Conservation (phyloP, 2,888 invertebrate species). For the Iselma pallidipennis region DNA sequence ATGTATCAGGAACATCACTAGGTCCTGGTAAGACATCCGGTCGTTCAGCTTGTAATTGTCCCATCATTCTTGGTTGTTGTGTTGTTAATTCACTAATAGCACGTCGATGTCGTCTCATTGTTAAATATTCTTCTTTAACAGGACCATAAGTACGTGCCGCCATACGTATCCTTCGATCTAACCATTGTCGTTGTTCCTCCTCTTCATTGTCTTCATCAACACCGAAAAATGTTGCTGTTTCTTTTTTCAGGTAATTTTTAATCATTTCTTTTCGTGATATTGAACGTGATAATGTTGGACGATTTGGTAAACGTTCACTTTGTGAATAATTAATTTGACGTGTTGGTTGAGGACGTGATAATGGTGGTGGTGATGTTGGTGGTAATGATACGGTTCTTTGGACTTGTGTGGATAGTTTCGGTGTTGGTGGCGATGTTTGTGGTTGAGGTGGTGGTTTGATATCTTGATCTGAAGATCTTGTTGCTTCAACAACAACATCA, state of each 20-base stretch:
- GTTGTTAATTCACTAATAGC: constrained; percentile 36
- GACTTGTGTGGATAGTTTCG: constrained; percentile 30
- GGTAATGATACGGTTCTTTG: constrained; percentile 46
- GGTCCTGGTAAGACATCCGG: constrained; percentile 57
- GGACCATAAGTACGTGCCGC: constrained; percentile 68
- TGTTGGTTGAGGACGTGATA: constrained; percentile 19
- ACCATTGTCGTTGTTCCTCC: constrained; percentile 75
- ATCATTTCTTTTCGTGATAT: constrained; percentile 56
- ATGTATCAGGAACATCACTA: constrained; percentile 53
- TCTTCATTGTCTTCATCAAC: constrained; percentile 78
- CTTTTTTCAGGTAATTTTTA: constrained; percentile 72
- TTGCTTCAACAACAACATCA: constrained; percentile 13
- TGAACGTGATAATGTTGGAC: constrained; percentile 53
- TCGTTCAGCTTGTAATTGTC: constrained; percentile 47
- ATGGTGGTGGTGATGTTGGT: constrained; percentile 39
- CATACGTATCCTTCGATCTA: constrained; percentile 77
- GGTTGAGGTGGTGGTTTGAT: constrained; percentile 14
- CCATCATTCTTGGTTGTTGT: constrained; percentile 31
- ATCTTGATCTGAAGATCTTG: constrained; percentile 9
- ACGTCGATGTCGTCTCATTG: constrained; percentile 36
- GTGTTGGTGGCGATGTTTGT: constrained; percentile 27
- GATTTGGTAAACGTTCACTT: constrained; percentile 49
- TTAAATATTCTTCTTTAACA: constrained; percentile 58
- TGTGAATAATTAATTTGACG: constrained; percentile 47
- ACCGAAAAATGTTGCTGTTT: constrained; percentile 84